These are phyloP conservation scores for Habroteleia sp. DNA, from an alignment of 2,888 invertebrate species.

Conservation along the genomic window DNA sequence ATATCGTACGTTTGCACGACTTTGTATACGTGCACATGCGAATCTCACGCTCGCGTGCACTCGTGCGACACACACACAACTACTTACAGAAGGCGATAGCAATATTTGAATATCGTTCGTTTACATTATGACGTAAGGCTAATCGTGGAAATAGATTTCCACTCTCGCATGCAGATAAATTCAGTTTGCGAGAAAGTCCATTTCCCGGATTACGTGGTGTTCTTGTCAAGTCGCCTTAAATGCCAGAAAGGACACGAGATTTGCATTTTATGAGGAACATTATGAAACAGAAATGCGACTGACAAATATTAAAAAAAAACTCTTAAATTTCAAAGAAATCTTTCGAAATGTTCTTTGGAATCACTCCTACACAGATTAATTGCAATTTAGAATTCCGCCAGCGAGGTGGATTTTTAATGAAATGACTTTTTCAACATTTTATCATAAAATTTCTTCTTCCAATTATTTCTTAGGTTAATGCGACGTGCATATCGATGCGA, in stretches of 20 bases:
- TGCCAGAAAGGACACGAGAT: background rate
- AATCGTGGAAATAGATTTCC: slow-evolving; percentile 55
- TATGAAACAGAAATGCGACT: too few species aligned
- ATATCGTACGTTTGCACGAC: background rate
- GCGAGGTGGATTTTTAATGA: too few species aligned
- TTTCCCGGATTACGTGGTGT: slow-evolving; percentile 21
- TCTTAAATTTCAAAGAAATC: too few species aligned
- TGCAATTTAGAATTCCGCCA: too few species aligned
- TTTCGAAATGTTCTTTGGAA: too few species aligned
- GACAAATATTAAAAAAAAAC: too few species aligned
- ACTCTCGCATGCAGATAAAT: slow-evolving; percentile 36
- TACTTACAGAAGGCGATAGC: slow-evolving; percentile 36
- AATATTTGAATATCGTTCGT: slow-evolving; percentile 44
- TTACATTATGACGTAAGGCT: slow-evolving; percentile 28
- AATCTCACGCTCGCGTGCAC: background rate
- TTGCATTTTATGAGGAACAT: background rate
- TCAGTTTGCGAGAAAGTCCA: slow-evolving; percentile 23
- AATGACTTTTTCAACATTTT: too few species aligned
- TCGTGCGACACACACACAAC: slow-evolving; percentile 22
- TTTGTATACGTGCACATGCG: background rate
- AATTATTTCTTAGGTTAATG: too few species aligned
- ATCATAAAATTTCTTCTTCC: too few species aligned
- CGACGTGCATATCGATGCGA: too few species aligned
- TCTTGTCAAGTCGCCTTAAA: slow-evolving; percentile 4
- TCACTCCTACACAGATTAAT: too few species aligned